phyloP scores from a whole-genome alignment of 2,888 invertebrate genomes.

The Entomobrya multifasciata region DNA sequence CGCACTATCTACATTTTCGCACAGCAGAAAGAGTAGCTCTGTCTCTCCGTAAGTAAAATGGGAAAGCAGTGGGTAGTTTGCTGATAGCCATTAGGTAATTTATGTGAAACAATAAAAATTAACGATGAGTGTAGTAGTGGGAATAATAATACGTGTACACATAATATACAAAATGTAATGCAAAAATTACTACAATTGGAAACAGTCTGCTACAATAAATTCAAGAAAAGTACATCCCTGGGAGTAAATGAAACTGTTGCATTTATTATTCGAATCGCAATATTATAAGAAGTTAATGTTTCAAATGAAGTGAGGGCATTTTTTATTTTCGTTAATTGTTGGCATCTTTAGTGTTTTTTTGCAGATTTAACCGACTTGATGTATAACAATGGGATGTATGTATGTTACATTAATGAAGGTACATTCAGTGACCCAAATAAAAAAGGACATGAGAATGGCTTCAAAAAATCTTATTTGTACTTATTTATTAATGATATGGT shows the following conservation, averaged over 20 bases:
- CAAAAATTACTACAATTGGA: slow-evolving; percentile 25
- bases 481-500: too few relatives aligned
- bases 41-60: too few relatives aligned
- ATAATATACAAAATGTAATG: neutral
- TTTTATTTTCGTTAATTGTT: slow-evolving; percentile 25
- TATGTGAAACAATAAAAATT: slow-evolving; percentile 45
- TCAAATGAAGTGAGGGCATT: slow-evolving; percentile 12
- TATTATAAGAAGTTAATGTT: slow-evolving; percentile 8
- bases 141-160: slow-evolving; percentile 15
- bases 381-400: too few relatives aligned
- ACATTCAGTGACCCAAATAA: too few relatives aligned
- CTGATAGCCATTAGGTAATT: slow-evolving; percentile 27
- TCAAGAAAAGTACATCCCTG: neutral
- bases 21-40: too few relatives aligned
- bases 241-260: slow-evolving; percentile 27
- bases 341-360: neutral
- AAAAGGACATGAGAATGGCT: too few relatives aligned
- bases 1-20: too few relatives aligned
- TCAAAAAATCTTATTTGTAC: too few relatives aligned
- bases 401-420: too few relatives aligned
- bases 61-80: too few relatives aligned
- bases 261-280: neutral
- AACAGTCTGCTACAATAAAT: neutral
- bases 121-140: slow-evolving; percentile 29
- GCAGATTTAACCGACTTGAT: neutral